Evolutionary conservation across 1,140 invertebrate genomes (phyloP).

Genomic region (Drosophila aff.): DNA sequence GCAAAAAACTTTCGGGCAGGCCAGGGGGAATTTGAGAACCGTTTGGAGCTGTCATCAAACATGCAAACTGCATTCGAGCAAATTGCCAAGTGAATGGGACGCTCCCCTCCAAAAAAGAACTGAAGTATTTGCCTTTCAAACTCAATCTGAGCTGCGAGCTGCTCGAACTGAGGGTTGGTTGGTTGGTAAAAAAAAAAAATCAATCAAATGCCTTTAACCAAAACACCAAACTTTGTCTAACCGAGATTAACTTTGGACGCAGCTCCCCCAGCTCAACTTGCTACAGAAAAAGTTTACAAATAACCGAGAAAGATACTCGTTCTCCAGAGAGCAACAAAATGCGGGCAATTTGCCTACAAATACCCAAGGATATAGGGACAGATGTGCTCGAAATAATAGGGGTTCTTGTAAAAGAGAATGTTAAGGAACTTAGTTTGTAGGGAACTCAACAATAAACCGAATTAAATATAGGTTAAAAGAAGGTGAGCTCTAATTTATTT

Average conservation of each 20-base stretch:
- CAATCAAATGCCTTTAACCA: constrained; percentile 50
- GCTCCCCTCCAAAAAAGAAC: not conserved
- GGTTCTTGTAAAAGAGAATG: not conserved
- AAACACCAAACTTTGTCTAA: constrained; percentile 40
- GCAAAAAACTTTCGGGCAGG: constrained; percentile 30
- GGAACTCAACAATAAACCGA: not conserved
- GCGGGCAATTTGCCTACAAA: constrained; percentile 52
- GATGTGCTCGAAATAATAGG: constrained; percentile 5
- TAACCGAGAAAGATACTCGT: constrained; percentile 43
- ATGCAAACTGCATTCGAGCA: constrained; percentile 60
- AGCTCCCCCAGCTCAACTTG: constrained; percentile 3
- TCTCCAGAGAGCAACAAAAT: constrained; percentile 53
- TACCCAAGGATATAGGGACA: constrained; percentile 17
- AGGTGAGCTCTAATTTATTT: not conserved
- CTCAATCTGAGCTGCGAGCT: constrained; percentile 21
- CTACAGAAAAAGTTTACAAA: constrained; percentile 48
- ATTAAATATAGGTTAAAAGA: not conserved
- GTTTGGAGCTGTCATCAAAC: constrained; percentile 60
- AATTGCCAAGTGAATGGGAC: constrained; percentile 48
- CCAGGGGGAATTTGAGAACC: constrained; percentile 4
- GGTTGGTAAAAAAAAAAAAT: constrained; percentile 12
- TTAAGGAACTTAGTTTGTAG: not conserved
- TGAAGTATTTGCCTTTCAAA: constrained; percentile 45
- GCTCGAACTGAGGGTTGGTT: not conserved
- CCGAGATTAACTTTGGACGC: constrained; percentile 44